phyloP scores from a whole-genome alignment of 2,888 invertebrate genomes.

The Ashinkailepas kermadecensis region DNA sequence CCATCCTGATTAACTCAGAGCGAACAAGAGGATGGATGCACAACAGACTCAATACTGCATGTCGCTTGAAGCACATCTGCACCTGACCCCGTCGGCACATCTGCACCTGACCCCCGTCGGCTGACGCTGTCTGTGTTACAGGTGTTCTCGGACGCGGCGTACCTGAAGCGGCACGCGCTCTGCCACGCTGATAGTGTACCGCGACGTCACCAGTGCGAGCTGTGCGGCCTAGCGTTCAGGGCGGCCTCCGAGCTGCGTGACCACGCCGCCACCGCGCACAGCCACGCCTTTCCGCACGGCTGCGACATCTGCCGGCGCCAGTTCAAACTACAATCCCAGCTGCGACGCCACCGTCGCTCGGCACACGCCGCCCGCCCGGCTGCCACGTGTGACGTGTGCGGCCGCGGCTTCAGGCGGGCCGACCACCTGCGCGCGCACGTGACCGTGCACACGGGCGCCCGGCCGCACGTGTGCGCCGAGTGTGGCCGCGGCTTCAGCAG shows the following conservation, averaged over 20 bases:
- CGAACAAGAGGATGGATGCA: too few species aligned
- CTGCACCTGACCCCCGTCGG: too few species aligned
- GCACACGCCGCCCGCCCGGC: neutral
- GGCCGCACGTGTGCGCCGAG: neutral
- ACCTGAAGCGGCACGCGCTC: neutral
- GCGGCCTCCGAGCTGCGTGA: neutral
- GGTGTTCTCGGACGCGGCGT: neutral
- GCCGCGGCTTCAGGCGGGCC: neutral
- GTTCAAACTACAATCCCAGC: neutral
- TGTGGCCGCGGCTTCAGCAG: neutral
- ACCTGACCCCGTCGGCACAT: too few species aligned
- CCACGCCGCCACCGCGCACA: neutral
- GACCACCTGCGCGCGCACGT: constrained; percentile 4
- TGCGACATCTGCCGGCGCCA: neutral
- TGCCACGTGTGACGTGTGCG: neutral
- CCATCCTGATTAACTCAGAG: too few species aligned
- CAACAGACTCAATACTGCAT: too few species aligned
- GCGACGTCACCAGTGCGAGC: neutral
- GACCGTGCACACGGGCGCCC: neutral
- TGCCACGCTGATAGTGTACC: neutral
- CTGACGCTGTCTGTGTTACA: too few species aligned
- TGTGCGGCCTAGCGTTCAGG: neutral
- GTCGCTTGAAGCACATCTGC: too few species aligned
- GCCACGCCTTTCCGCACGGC: neutral
- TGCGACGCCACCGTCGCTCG: neutral